Evolutionary conservation across 1,140 invertebrate genomes (phyloP).

Genomic region (Anoplophora glabripennis): DNA sequence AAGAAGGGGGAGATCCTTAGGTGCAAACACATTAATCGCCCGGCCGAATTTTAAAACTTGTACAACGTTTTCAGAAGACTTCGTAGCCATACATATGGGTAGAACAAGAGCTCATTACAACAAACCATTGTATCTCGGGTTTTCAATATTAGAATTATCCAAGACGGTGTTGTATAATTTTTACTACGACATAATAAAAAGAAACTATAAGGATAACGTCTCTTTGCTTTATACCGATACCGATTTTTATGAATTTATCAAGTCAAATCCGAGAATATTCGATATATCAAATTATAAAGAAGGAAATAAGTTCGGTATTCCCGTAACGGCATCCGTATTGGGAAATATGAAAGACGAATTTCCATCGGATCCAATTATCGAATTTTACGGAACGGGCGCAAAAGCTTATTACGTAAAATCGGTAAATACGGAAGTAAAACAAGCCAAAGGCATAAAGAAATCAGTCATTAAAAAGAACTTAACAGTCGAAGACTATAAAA

Average conservation of each 20-base stretch:
- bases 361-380: background rate
- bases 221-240: constrained; percentile 38
- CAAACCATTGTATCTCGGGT: constrained; percentile 49
- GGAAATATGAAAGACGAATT: constrained; percentile 14
- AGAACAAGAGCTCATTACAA: constrained; percentile 41
- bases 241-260: constrained; percentile 31
- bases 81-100: constrained; percentile 45
- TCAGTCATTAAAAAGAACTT: constrained; percentile 21
- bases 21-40: constrained; percentile 33
- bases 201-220: constrained; percentile 17
- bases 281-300: constrained; percentile 34
- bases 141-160: constrained; percentile 46
- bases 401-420: constrained; percentile 17
- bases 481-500: constrained; percentile 4
- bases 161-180: constrained; percentile 31
- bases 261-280: constrained; percentile 22
- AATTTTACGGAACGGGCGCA: constrained; percentile 7
- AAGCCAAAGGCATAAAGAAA: constrained; percentile 37
- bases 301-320: constrained; percentile 30
- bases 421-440: constrained; percentile 19
- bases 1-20: constrained; percentile 18
- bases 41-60: constrained; percentile 39
- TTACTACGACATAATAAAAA: constrained; percentile 29
- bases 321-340: constrained; percentile 12
- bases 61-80: constrained; percentile 41